phyloP scores from a whole-genome alignment of 2,797 vertebrate species.

The Cossypha polioptera region DNA sequence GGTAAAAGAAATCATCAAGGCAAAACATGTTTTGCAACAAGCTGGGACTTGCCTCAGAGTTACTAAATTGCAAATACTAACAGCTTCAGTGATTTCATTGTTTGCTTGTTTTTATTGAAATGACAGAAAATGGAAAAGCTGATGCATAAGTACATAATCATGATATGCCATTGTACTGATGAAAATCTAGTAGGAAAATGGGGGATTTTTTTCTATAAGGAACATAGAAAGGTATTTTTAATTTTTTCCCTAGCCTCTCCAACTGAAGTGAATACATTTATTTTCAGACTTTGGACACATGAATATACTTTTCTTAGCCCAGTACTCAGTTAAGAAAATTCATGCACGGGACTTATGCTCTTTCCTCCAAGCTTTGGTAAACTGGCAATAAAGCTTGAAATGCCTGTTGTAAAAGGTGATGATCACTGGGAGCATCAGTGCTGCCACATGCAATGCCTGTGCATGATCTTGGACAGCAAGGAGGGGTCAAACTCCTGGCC shows the following conservation, averaged over 20 bases:
- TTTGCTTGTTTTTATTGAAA: not conserved
- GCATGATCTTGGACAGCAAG: not conserved
- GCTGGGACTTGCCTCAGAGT: not conserved
- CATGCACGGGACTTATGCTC: not conserved
- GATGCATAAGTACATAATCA: not conserved
- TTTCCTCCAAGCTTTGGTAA: not conserved
- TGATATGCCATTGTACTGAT: not conserved
- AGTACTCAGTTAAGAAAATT: not conserved
- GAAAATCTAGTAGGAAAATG: not conserved
- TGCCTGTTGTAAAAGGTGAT: not conserved
- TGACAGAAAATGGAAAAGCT: not conserved
- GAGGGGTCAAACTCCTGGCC: not conserved
- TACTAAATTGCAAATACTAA: not conserved
- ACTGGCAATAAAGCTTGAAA: not conserved
- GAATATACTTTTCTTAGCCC: not conserved
- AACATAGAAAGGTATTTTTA: not conserved
- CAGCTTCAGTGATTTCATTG: not conserved
- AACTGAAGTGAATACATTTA: not conserved
- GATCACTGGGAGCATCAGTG: not conserved
- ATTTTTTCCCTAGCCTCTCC: not conserved
- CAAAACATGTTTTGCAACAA: slow-evolving; percentile 26
- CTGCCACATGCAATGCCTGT: not conserved
- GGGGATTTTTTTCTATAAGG: not conserved
- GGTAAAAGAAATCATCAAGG: not conserved
- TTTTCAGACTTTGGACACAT: not conserved